Conservation (phyloP, 2,113 vertebrate genomes). For the Alethe castanea region DNA sequence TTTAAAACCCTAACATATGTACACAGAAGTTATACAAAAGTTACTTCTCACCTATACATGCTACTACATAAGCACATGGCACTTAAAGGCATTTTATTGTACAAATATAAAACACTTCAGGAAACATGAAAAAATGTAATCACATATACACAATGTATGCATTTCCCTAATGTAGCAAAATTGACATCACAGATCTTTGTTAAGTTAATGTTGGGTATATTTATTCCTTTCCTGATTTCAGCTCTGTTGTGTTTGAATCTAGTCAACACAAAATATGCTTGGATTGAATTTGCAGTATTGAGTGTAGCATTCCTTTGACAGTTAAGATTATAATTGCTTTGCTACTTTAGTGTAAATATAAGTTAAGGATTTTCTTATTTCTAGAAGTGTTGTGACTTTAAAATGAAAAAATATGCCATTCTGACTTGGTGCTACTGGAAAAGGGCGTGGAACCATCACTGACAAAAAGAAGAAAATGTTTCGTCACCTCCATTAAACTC, state of each 20-base stretch:
- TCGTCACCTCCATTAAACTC: conserved; percentile 34
- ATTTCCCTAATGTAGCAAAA: background rate
- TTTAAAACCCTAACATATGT: background rate
- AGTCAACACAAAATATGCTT: conserved; percentile 14
- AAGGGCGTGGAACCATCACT: conserved; percentile 17
- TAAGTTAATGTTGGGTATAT: background rate
- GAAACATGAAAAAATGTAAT: background rate
- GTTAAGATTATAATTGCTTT: conserved; percentile 37
- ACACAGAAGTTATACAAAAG: background rate
- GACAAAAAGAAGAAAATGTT: conserved; percentile 37
- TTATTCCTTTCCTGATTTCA: background rate
- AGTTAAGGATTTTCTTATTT: conserved; percentile 47
- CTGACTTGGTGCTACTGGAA: background rate
- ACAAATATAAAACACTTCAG: background rate
- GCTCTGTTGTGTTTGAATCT: background rate
- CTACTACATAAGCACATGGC: background rate
- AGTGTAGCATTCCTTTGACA: conserved; percentile 10
- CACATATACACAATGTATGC: background rate
- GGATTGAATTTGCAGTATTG: background rate
- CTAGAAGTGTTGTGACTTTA: conserved; percentile 47
- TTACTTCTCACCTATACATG: background rate
- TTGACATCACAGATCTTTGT: background rate
- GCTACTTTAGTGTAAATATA: conserved; percentile 25
- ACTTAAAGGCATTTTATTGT: background rate
- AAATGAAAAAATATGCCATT: conserved; percentile 59